Conservation (phyloP, 2,797 vertebrate species). For the Cottoperca gobio region DNA sequence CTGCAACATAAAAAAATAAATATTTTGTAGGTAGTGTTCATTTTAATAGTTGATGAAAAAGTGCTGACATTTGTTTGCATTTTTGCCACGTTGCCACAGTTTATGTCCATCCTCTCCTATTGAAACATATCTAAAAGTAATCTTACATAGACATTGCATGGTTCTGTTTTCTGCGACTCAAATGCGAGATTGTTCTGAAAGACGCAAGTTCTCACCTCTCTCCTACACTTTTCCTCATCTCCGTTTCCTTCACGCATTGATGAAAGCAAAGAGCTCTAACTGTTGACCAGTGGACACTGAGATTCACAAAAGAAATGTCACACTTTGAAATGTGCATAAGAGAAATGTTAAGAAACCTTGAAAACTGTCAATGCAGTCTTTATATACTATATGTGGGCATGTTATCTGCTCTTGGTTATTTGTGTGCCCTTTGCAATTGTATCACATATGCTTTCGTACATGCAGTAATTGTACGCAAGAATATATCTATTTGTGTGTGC, state of each 20-base stretch:
- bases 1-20: not conserved
- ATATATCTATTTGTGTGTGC: not conserved
- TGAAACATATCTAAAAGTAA: not conserved
- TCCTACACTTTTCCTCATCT: not conserved
- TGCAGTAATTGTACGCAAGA: not conserved
- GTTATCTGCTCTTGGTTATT: not conserved
- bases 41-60: not conserved
- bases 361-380: not conserved
- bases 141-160: not conserved
- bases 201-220: conserved; percentile 28
- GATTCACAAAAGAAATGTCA: not conserved
- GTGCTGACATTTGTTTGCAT: not conserved
- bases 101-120: not conserved
- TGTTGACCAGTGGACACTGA: not conserved
- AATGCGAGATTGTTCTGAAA: not conserved
- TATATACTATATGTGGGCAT: not conserved
- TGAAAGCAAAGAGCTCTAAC: conserved; percentile 17
- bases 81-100: not conserved
- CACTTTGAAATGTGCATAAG: not conserved
- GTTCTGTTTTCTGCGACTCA: not conserved
- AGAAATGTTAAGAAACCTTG: conserved; percentile 8
- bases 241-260: conserved; percentile 17
- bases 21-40: not conserved
- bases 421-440: not conserved
- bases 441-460: not conserved